These are phyloP conservation scores for Drosophila hydei DNA, from an alignment of 1,140 invertebrate species.

Conservation along the genomic window DNA sequence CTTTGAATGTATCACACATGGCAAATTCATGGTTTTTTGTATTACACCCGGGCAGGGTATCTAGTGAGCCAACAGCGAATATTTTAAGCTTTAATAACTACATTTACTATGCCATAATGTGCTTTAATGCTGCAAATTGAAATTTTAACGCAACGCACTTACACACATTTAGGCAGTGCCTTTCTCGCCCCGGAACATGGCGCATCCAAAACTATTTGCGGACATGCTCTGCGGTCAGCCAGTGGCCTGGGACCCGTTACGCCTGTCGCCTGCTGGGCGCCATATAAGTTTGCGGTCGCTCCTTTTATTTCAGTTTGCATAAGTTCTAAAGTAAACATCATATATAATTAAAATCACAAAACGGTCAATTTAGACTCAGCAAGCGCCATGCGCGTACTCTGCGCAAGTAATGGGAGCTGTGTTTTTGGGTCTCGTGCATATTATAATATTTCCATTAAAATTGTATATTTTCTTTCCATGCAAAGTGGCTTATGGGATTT, in stretches of 20 bases:
- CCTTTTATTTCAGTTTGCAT: constrained; percentile 79
- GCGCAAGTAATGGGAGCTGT: constrained; percentile 57
- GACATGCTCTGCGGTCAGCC: constrained; percentile 71
- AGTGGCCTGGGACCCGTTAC: constrained; percentile 59
- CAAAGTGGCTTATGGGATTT: constrained; percentile 49
- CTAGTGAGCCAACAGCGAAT: constrained; percentile 32
- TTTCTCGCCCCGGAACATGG: constrained; percentile 24
- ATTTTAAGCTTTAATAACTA: constrained; percentile 76
- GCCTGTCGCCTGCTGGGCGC: constrained; percentile 47
- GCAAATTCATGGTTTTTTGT: too few relatives aligned
- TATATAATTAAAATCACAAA: constrained; percentile 83
- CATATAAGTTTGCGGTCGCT: constrained; percentile 75
- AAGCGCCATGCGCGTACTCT: constrained; percentile 28
- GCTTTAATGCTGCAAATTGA: constrained; percentile 74
- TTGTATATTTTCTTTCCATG: constrained; percentile 56
- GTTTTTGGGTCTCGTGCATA: constrained; percentile 48
- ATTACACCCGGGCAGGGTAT: neutral
- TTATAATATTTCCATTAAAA: constrained; percentile 58
- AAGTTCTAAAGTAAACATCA: constrained; percentile 83
- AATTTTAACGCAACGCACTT: constrained; percentile 67
- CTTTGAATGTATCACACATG: neutral
- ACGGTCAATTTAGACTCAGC: constrained; percentile 73
- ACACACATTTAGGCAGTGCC: constrained; percentile 28
- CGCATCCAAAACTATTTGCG: constrained; percentile 76
- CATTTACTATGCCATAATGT: constrained; percentile 69